Percentiles rank a stretch among this genome's conserved stretches.
These are phyloP conservation scores for Trinorchestia longiramus DNA, from an alignment of 1,140 invertebrate genomes.

Conservation along the genomic window DNA sequence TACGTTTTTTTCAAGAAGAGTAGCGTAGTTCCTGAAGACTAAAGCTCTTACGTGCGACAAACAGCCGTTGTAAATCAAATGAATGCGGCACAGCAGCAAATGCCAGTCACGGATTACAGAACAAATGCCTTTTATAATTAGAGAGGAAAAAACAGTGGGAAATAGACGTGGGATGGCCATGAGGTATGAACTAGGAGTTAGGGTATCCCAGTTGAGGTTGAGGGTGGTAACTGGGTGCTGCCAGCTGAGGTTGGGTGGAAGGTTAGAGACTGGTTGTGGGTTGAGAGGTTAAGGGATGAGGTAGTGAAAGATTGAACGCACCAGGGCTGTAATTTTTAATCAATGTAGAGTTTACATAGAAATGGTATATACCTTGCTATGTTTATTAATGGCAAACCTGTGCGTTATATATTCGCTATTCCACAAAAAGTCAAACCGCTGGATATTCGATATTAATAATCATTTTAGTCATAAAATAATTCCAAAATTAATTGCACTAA, in stretches of 20 bases:
- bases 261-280: too few species aligned
- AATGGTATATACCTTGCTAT: background rate
- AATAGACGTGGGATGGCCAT: background rate
- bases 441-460: too few species aligned
- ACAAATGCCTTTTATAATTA: constrained; percentile 54
- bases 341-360: background rate
- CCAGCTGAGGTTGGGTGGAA: too few species aligned
- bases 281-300: background rate
- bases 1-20: background rate
- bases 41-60: background rate
- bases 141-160: constrained; percentile 45
- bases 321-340: background rate
- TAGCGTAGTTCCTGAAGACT: background rate
- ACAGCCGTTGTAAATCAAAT: constrained; percentile 45
- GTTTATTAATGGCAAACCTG: background rate
- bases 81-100: constrained; percentile 37
- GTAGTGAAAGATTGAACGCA: background rate
- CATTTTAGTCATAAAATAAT: too few species aligned
- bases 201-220: background rate
- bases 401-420: background rate
- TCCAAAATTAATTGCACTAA: too few species aligned
- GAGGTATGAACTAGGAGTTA: background rate
- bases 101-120: constrained; percentile 50
- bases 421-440: too few species aligned
- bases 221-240: too few species aligned